Evolutionary conservation across 2,113 vertebrate species (phyloP).

Genomic region (Microcebus ravelobensis): DNA sequence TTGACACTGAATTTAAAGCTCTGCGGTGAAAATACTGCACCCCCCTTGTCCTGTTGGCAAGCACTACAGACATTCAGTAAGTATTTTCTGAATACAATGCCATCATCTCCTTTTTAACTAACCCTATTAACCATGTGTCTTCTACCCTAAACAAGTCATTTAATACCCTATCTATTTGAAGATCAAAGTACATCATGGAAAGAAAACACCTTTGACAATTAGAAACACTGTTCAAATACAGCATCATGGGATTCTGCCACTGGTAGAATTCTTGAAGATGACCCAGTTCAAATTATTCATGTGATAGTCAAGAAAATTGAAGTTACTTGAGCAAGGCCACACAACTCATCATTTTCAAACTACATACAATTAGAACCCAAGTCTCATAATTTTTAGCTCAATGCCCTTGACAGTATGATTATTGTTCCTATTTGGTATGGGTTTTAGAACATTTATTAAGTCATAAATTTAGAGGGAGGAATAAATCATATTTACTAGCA

Average conservation of each 20-base stretch:
- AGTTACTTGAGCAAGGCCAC: conserved; percentile 28
- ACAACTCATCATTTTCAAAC: not conserved
- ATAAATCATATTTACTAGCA: conserved; percentile 49
- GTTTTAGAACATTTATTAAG: conserved; percentile 53
- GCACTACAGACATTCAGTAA: not conserved
- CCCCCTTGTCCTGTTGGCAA: not conserved
- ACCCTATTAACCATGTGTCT: not conserved
- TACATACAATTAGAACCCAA: not conserved
- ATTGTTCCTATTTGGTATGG: conserved; percentile 8
- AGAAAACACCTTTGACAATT: not conserved
- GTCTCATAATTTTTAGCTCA: conserved; percentile 39
- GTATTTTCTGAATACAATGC: not conserved
- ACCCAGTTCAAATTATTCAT: not conserved
- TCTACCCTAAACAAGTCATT: not conserved
- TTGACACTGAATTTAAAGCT: not conserved
- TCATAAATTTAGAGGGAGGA: conserved; percentile 27
- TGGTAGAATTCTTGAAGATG: not conserved
- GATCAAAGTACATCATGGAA: not conserved
- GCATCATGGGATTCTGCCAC: not conserved
- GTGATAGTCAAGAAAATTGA: not conserved
- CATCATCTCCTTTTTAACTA: not conserved
- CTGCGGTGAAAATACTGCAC: not conserved
- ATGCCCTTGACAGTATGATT: not conserved
- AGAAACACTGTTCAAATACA: not conserved
- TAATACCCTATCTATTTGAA: not conserved